Base-by-base conservation (phyloP, 35 echinoderm and acorn worm species). In the Apostichopus parvimensis region DNA sequence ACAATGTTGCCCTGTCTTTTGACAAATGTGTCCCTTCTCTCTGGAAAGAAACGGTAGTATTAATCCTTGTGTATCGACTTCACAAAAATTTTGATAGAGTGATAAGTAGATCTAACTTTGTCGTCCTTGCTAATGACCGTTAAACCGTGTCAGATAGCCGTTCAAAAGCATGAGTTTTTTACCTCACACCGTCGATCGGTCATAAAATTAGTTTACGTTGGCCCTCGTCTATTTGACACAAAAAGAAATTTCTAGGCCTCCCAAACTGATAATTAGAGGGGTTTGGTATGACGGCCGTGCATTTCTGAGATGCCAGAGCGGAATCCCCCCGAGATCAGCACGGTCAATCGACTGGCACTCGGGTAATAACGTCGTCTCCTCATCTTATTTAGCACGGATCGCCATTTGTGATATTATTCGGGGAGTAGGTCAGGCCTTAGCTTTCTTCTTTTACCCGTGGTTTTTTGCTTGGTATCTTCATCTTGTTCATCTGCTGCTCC, bases 311-410 rank as follows among this genome's bases (percentile, higher is more conserved):
- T 84, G 55, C 81, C 81, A 23, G 14, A 59, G 54, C 10, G 23
- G 57, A 58, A 84, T 84, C 57, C 81, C 81, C 81, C 12, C 7
- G 81, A 84, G 81, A 84, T 84, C 54, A 21, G 9, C 14, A 20
- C 57, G 54, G 81, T 84, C 81, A 84, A 58, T 84, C 15, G 17
- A 84, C 18, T 84, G 12, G 7, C 8, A 8, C 7, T 9, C 12
- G 7, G 58, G 12, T 61, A 61, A 61, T 61, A 61, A 61, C 12
- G 8, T 9, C 12, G 58, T 61, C 58, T 61, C 58, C 1, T 61
- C 7, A 61, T 12, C 58, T 61, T 61, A 61, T 45, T 45, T 45
- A 45, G 34, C 34, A 45, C 34, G 34, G 34, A 45, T 45, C 34
- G 34, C 34, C 34, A 45, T 45, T 45, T 45, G 34, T 45, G 34